phyloP scores from a whole-genome alignment of 2,113 vertebrate genomes.

The Phalacrocorax brasilianus region DNA sequence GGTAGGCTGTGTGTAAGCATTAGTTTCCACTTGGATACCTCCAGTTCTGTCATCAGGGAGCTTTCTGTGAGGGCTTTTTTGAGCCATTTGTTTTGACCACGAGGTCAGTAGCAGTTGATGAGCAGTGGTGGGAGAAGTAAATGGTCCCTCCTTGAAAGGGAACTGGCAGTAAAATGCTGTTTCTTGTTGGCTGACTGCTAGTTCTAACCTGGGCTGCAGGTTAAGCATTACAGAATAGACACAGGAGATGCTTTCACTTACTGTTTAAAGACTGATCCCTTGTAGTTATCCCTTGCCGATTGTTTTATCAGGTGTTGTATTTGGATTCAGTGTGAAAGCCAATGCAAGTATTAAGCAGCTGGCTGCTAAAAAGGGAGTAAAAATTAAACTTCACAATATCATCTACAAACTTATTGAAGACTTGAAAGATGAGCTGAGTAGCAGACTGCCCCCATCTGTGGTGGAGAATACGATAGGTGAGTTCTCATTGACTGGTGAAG shows the following conservation, averaged over 20 bases:
- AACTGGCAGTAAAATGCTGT: neutral
- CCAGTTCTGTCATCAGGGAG: neutral
- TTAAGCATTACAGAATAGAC: neutral
- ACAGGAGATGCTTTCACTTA: neutral
- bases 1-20: neutral
- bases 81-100: neutral
- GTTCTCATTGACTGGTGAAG: neutral
- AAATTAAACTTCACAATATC: conserved; percentile 83
- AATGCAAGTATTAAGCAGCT: conserved; percentile 76
- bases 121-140: neutral
- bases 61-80: neutral
- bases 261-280: neutral
- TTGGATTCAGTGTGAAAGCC: conserved; percentile 88
- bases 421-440: conserved; percentile 84
- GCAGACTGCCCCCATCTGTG: conserved; percentile 69
- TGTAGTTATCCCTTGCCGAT: neutral
- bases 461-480: conserved; percentile 80
- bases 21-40: neutral
- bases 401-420: conserved; percentile 92
- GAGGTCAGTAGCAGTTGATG: neutral
- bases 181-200: neutral
- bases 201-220: neutral
- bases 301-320: conserved; percentile 80
- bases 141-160: neutral
- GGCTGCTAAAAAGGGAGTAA: conserved; percentile 81